Conservation (phyloP, 2,797 vertebrate species). For the Phoeniculus purpureus region DNA sequence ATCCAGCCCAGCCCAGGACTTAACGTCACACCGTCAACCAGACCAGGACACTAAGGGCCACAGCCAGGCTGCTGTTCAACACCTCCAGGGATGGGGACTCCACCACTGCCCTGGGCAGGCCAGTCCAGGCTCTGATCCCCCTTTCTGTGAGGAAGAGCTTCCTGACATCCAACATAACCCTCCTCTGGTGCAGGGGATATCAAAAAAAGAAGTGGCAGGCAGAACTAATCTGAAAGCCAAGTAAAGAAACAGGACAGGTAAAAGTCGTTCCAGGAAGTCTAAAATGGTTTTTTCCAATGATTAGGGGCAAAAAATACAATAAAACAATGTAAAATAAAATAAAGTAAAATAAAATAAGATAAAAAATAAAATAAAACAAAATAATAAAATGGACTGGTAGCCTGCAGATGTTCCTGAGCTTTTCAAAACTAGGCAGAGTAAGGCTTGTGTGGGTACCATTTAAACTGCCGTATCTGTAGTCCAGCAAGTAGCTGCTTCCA, state of each 20-base stretch:
- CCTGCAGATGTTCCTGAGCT: constrained; percentile 29
- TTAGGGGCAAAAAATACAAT: not conserved
- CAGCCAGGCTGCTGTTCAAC: too few relatives aligned
- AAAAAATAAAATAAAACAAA: not conserved
- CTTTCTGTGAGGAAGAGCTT: too few relatives aligned
- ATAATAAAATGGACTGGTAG: not conserved
- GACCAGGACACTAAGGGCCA: too few relatives aligned
- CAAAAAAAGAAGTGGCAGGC: not conserved
- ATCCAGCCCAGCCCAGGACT: too few relatives aligned
- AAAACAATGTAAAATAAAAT: too few relatives aligned
- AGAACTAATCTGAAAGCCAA: not conserved
- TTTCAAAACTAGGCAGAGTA: not conserved
- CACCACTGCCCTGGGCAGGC: too few relatives aligned
- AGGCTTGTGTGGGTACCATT: not conserved
- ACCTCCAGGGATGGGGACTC: too few relatives aligned
- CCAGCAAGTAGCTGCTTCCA: not conserved
- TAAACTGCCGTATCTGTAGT: not conserved
- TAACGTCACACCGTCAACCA: too few relatives aligned
- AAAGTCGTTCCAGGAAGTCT: constrained; percentile 13
- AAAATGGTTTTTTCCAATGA: constrained; percentile 31
- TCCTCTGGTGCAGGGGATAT: too few relatives aligned
- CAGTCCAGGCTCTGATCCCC: too few relatives aligned
- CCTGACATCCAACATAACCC: too few relatives aligned
- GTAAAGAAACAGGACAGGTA: not conserved
- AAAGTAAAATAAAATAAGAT: too few relatives aligned